Base-by-base conservation (phyloP, 2,113 vertebrate genomes). In the Lota lota region DNA sequence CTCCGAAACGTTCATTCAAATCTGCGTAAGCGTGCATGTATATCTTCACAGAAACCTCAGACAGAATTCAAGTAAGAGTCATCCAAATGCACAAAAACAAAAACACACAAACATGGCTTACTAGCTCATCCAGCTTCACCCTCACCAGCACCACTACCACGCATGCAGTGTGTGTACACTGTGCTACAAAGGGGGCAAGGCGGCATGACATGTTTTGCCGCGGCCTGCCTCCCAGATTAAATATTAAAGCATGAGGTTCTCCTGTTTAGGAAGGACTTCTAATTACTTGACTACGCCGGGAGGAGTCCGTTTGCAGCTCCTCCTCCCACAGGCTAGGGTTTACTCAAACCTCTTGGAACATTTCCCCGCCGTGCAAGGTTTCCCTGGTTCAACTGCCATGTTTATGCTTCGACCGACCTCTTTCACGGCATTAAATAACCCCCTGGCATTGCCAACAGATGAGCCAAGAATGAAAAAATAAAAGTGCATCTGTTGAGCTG, bases 191-290 rank as follows among this genome's bases (percentile, higher is more conserved):
- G 79, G 78, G 79, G n/a, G 70, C 85, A 78, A 19, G 79, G 73
- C 40, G 19, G 79, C 77, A 77, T 85, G 82, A 81, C 83, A 79
- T 88, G 86, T 88, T 88, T 78, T 84, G 85, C 76, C 86, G 83
- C 83, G 14, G 68, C 79, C 85, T 62, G 63, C 58, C 61, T 54
- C 60, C 66, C 56, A 79, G 68, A 88, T 88, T 70, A 88, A 89
- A 88, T 87, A 88, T 89, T 89, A 83, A 89, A 64, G 51, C 18
- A 54, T 0, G 58, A 67, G 65, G 28, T 33, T 33, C 84, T 84
- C 77, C 70, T 77, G 78, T 69, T 76, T 79, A 78, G 76, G 67
- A 76, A 75, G 85, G 69, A 81, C 80, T 83, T 88, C 90, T 89
- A 87, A 90, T 88, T 88, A 91, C 84, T 82, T 76, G 67, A 36